These are phyloP conservation scores for Alethe castanea DNA, from an alignment of 2,113 vertebrate genomes.

Conservation along the genomic window DNA sequence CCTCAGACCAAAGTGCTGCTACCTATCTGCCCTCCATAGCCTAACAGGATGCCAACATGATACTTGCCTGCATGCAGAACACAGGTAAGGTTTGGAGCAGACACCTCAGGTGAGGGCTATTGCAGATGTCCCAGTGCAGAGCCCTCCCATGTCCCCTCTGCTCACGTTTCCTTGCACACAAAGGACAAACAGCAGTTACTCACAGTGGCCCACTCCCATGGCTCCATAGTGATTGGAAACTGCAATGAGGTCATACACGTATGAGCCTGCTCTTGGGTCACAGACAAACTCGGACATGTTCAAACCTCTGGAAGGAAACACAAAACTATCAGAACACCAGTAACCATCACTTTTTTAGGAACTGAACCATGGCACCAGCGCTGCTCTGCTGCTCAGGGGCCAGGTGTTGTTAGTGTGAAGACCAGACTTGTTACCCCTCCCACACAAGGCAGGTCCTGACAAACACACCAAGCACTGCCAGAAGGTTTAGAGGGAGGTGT, in stretches of 20 bases:
- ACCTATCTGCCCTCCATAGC: background rate
- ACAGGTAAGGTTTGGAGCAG: background rate
- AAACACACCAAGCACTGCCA: background rate
- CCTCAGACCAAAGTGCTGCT: background rate
- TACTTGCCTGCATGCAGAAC: background rate
- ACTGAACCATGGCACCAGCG: background rate
- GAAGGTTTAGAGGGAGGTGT: background rate
- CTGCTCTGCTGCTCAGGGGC: background rate
- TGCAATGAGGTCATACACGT: constrained; percentile 90
- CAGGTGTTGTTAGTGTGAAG: background rate
- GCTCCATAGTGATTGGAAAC: constrained; percentile 97
- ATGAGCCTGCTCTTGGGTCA: constrained; percentile 85
- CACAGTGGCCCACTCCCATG: constrained; percentile 97
- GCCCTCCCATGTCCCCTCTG: background rate
- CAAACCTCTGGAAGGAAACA: constrained; percentile 78
- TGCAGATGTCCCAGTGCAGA: background rate
- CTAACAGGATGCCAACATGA: background rate
- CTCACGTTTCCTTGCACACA: background rate
- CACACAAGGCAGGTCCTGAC: background rate
- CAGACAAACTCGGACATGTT: constrained; percentile 96
- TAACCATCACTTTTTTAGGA: background rate
- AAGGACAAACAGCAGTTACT: constrained; percentile 67
- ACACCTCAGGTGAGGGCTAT: background rate
- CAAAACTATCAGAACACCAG: background rate
- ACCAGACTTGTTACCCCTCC: background rate